Base-by-base conservation (phyloP, 2,113 vertebrate species). In the Carassius gibelio region DNA sequence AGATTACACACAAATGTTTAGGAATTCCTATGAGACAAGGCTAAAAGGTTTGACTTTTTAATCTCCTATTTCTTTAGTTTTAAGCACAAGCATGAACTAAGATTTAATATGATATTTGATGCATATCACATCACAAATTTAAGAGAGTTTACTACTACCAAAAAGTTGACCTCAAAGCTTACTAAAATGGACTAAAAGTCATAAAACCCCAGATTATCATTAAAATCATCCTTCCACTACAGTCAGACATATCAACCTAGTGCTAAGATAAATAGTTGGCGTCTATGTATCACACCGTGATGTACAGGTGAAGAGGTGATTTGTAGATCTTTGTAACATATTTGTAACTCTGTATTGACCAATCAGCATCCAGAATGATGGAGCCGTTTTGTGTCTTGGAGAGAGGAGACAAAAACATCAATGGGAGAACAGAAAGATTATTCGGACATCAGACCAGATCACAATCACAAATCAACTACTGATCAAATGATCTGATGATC, bases 401-500 rank as follows among this genome's bases (percentile, higher is more conserved):
- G 45, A 76, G 4, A 55, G 74, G 23, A 52, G 23, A 30, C 13
- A 50, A 45, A 69, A 75, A 17, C 5, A 4, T 17, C 50, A 55
- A 19, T 26, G 15, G 34, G 23, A 50, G 0, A 76, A 76, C 26
- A 76, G 48, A 76, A 30, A 30, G 21, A 42, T 8, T 30, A 36
- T 34, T 17, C 7, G 34, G 26, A 68, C 4, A 23, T 36, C 34
- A 21, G n/a, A 55, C 3, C 42, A 66, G 77, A 85, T 21, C 48
- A 2, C 71, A 79, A 71, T 14, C 59, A 75, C 83, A 84, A 42
- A 64, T 72, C 34, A n/a, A 55, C 55, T 75, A 45, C 34, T 57
- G 79, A 87, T 85, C 26, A 71, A 82, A 82, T 86, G 61, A 75
- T 52, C 71, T 81, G 69, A 48, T 48, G 23, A 83, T 87, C 81